A percentile compares a stretch with the other conserved stretches of the same genome.
These are phyloP conservation scores for Porites divaricata DNA, from an alignment of 92 coral and sea anemone genomes.

Conservation along the genomic window DNA sequence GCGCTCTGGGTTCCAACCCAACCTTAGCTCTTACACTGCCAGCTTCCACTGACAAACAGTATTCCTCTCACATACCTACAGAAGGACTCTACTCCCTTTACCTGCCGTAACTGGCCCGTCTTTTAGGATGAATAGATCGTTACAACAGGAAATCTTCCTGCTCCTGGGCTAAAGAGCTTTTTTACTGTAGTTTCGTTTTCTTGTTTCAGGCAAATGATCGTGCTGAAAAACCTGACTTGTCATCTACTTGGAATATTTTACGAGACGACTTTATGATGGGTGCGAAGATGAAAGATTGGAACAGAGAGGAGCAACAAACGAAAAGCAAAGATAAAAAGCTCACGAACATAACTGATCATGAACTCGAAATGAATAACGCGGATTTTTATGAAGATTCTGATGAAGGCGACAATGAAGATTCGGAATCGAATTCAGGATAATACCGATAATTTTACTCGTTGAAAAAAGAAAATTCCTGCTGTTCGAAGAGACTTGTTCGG, in stretches of 20 bases:
- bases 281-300: slow-evolving; percentile 98
- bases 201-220: slow-evolving; percentile 7
- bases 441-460: not conserved
- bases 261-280: slow-evolving; percentile 99
- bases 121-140: too few relatives aligned
- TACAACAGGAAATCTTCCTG: too few relatives aligned
- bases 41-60: too few relatives aligned
- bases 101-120: too few relatives aligned
- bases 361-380: slow-evolving; percentile 37
- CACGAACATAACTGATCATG: slow-evolving; percentile 52
- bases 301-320: slow-evolving; percentile 61
- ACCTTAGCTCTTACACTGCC: too few relatives aligned
- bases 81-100: too few relatives aligned
- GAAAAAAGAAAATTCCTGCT: too few relatives aligned
- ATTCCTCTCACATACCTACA: too few relatives aligned
- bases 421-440: not conserved
- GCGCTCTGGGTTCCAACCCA: too few relatives aligned
- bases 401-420: slow-evolving; percentile 47
- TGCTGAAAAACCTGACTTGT: slow-evolving; percentile 30
- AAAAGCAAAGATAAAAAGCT: slow-evolving; percentile 35
- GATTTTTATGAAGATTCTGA: slow-evolving; percentile 59
- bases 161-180: too few relatives aligned
- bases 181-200: not conserved
- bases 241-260: slow-evolving; percentile 83
- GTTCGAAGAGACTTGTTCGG: too few relatives aligned